Evolutionary conservation across 2,113 vertebrate species (phyloP).

Genomic region (Pollimyrus isidori): DNA sequence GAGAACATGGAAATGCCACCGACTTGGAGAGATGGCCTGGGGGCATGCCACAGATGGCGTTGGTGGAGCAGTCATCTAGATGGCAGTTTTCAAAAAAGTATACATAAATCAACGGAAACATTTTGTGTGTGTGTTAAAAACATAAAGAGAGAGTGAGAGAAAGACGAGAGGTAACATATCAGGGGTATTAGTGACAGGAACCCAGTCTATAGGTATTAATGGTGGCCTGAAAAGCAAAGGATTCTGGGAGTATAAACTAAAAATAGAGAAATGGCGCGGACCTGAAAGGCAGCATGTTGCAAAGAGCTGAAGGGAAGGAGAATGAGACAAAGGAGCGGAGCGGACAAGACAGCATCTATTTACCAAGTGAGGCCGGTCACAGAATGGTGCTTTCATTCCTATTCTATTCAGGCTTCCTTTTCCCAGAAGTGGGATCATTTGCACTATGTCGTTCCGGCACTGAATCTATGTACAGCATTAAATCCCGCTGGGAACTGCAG

Average conservation of each 20-base stretch:
- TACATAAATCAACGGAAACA: background rate
- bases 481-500: background rate
- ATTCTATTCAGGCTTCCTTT: background rate
- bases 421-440: slow-evolving; percentile 1
- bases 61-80: background rate
- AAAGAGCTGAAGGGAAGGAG: background rate
- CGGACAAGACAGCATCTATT: background rate
- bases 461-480: background rate
- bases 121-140: background rate
- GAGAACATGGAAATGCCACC: background rate
- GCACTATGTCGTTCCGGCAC: background rate
- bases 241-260: background rate
- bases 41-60: background rate
- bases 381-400: background rate
- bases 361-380: background rate
- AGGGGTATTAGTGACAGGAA: background rate
- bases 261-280: background rate
- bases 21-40: background rate
- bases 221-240: background rate
- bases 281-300: background rate
- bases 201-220: background rate
- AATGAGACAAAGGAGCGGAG: background rate
- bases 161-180: background rate
- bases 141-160: background rate
- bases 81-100: background rate